A percentile compares a stretch with the other conserved stretches of the same genome.
These are phyloP conservation scores for Eudemis profundana DNA, from an alignment of 2,888 invertebrate genomes.

Conservation along the genomic window DNA sequence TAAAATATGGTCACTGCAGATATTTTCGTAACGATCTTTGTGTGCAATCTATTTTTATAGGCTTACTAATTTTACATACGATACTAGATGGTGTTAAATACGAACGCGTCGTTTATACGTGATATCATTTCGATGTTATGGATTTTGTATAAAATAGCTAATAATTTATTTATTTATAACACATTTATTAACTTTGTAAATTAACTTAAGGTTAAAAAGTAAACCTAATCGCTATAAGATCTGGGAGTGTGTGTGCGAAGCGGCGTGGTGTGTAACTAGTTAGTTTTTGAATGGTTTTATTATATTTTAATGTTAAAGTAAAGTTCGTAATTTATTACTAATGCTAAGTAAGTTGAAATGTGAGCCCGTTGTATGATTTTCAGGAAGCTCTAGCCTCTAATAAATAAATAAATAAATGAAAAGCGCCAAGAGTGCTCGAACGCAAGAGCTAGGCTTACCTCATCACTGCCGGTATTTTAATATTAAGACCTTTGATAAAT, in stretches of 20 bases:
- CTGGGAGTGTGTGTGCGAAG: slow-evolving; percentile 69
- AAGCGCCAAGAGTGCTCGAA: slow-evolving; percentile 45
- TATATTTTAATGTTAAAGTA: slow-evolving; percentile 65
- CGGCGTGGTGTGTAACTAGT: slow-evolving; percentile 77
- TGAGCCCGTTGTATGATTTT: slow-evolving; percentile 32
- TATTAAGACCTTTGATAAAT: slow-evolving; percentile 82
- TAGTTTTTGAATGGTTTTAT: slow-evolving; percentile 70
- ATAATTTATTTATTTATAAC: slow-evolving; percentile 75
- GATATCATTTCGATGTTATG: slow-evolving; percentile 79
- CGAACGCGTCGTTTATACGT: slow-evolving; percentile 61
- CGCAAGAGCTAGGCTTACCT: slow-evolving; percentile 73
- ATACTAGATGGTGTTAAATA: slow-evolving; percentile 54
- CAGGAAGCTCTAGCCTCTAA: slow-evolving; percentile 31
- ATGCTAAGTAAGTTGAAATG: slow-evolving; percentile 50
- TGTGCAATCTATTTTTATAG: slow-evolving; percentile 83
- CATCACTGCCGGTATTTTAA: slow-evolving; percentile 81
- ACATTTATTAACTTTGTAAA: slow-evolving; percentile 80
- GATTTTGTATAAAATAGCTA: slow-evolving; percentile 82
- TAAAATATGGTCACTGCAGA: slow-evolving; percentile 64
- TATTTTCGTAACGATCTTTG: slow-evolving; percentile 74
- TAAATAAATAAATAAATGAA: too few species aligned
- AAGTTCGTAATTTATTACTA: slow-evolving; percentile 66
- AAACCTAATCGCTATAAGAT: slow-evolving; percentile 73
- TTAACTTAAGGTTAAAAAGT: slow-evolving; percentile 71
- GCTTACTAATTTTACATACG: slow-evolving; percentile 69